Base-by-base conservation (phyloP, 2,888 invertebrate species). In the Scelioninae gen. 2 region DNA sequence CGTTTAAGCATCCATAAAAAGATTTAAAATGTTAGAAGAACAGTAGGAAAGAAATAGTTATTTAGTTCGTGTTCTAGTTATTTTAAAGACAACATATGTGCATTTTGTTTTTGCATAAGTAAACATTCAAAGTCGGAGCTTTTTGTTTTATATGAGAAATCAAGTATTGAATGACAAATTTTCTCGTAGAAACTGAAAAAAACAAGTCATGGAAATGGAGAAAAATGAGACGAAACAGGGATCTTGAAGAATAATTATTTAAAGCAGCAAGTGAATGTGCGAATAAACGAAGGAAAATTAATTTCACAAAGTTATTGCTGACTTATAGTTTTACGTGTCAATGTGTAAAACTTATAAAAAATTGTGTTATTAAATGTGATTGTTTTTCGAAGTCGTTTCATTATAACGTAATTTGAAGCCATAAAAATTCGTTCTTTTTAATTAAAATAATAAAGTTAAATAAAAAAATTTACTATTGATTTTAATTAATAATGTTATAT, bases 21-120 rank as follows among this genome's bases (percentile, higher is more conserved):
- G n/a, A n/a, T n/a, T n/a, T n/a, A n/a, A 39, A n/a, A 35, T 35
- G 16, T 50, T 39, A 33, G 43, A 45, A 45, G 33, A 33, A 46
- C 31, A 39, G 22, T n/a, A 39, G 18, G 19, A 52, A 50, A 43
- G 25, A 37, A 63, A 37, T 63, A 63, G 52, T 52, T 39, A 63
- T 63, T 63, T 50, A 63, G 61, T 50, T 52, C 61, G 50, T 9
- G 61, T 63, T 52, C 61, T 63, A 52, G 52, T 63, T 63, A 63
- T 41, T 63, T 63, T 43, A 52, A 63, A 63, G 60, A 37, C 48
- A 61, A 39, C 41, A 43, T 33, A 52, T 52, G 61, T 52, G 52
- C 43, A 31, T 33, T 63, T 31, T 39, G 48, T 61, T 31, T 25
- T 52, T 37, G 13, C 15, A 52, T 13, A 50, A 63, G 52, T 63